Base-by-base conservation (phyloP, 2,113 vertebrate species). In the Nycticebus coucang region DNA sequence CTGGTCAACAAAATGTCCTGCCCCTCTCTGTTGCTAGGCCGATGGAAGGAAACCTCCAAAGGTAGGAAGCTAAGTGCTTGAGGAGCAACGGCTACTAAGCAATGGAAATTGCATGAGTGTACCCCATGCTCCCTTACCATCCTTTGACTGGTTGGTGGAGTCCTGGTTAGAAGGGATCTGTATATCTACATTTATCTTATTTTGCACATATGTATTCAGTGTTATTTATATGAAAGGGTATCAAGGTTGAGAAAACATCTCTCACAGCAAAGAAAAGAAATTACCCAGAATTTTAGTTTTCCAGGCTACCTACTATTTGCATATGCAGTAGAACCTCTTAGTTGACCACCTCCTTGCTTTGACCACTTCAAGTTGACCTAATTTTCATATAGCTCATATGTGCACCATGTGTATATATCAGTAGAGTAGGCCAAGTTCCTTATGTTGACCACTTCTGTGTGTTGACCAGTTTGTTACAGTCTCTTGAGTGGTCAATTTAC, bases 201-300 rank as follows among this genome's bases (percentile, higher is more conserved):
- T 81, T 64, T 64, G 45, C 45, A 50, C 45, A 64, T 28, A 64
- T 30, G 59, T 24, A 78, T 28, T 94, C 50, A 94, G 59, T 45
- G 64, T 64, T 78, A 74, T 66, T 77, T 35, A 45, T 30, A 22
- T 85, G n/a, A 91, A 91, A 74, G 53, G 78, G 41, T n/a, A 28
- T 72, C 22, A 95, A 84, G 12, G 7, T 35, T 77, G 45, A 94
- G 74, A 93, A 93, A 66, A 75, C 24, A 7, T 71, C n/a, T 79
- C 60, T 88, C 50, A 80, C 33, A 94, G 37, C 10, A 91, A 78
- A 88, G 55, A 72, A 95, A 84, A 77, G 60, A 95, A 85, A 55
- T 62, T 11, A 84, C 21, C n/a, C 71, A 83, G n/a, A 81, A 94
- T 92, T 18, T 13, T 50, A 35, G 2, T 7, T 93, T 60, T 79